Evolutionary conservation across 1,140 invertebrate genomes (phyloP).

Genomic region (Lasioglossum baleicum): DNA sequence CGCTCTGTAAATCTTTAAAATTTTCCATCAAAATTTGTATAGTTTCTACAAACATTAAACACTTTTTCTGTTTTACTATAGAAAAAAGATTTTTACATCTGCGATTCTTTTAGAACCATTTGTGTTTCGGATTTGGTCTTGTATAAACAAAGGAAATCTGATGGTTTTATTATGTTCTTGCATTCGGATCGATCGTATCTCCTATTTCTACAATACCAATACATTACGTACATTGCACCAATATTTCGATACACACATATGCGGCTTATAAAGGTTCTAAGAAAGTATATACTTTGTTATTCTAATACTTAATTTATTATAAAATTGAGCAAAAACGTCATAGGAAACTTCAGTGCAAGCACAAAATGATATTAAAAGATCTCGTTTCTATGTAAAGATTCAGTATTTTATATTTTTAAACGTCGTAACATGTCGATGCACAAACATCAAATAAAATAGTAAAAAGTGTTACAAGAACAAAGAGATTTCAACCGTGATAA

Average conservation of each 20-base stretch:
- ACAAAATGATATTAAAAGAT: conserved; percentile 11
- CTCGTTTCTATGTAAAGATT: not conserved
- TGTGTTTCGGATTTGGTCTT: not conserved
- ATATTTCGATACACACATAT: conserved; percentile 27
- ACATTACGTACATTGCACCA: conserved; percentile 29
- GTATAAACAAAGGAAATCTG: conserved; percentile 1
- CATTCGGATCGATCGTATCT: not conserved
- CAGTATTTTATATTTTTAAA: conserved; percentile 3
- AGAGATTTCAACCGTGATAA: conserved; percentile 16
- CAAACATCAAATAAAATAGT: conserved; percentile 12
- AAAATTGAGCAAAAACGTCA: conserved; percentile 61
- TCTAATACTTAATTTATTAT: conserved; percentile 47
- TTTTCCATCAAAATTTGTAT: conserved; percentile 22
- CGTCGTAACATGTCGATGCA: not conserved
- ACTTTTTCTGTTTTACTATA: conserved; percentile 2
- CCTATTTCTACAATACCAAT: conserved; percentile 11
- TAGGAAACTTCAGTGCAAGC: conserved; percentile 15
- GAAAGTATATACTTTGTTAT: conserved; percentile 33
- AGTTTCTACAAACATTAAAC: conserved; percentile 11
- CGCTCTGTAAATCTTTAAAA: conserved; percentile 3
- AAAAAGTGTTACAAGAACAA: conserved; percentile 3
- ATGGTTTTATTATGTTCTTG: not conserved
- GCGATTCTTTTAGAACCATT: conserved; percentile 9
- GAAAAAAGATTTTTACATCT: not conserved
- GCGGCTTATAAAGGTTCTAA: conserved; percentile 15